A percentile compares a stretch with the other conserved stretches of the same genome.
These are phyloP conservation scores for Chionoecetes opilio DNA, from an alignment of 1,140 invertebrate genomes.

Conservation along the genomic window DNA sequence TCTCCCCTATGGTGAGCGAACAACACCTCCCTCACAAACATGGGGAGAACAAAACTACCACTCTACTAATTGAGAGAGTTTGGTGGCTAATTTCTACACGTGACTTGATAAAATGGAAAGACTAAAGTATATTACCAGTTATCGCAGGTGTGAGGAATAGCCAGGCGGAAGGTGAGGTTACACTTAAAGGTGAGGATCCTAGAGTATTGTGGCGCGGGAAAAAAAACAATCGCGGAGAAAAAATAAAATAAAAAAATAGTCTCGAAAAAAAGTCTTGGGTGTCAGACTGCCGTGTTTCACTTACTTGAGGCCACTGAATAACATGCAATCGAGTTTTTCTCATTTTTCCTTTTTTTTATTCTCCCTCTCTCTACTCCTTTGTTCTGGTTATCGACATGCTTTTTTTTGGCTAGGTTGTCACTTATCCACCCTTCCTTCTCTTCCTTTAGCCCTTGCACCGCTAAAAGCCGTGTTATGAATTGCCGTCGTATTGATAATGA, in stretches of 20 bases:
- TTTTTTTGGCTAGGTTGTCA: not conserved
- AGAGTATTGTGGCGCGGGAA: not conserved
- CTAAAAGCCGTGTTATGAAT: too few species aligned
- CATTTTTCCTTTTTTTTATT: not conserved
- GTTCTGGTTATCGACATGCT: too few species aligned
- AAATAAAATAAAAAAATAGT: too few species aligned
- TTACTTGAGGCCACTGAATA: not conserved
- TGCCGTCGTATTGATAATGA: too few species aligned
- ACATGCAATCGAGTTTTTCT: not conserved
- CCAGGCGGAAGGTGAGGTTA: not conserved
- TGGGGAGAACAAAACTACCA: too few species aligned
- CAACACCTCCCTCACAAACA: too few species aligned
- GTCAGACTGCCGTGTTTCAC: not conserved
- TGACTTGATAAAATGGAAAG: too few species aligned
- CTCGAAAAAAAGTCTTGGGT: not conserved
- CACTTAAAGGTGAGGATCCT: not conserved
- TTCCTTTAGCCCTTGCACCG: not conserved
- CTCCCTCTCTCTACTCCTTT: not conserved
- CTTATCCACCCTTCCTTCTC: not conserved
- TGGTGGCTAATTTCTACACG: too few species aligned
- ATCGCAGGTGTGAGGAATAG: not conserved
- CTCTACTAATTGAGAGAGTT: too few species aligned
- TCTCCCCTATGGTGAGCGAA: too few species aligned
- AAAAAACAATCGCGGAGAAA: too few species aligned
- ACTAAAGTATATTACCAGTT: too few species aligned